Percentiles rank a stretch among this genome's conserved stretches.
Conservation (phyloP, 1,140 invertebrate genomes). For the Drosophila novamexicana region DNA sequence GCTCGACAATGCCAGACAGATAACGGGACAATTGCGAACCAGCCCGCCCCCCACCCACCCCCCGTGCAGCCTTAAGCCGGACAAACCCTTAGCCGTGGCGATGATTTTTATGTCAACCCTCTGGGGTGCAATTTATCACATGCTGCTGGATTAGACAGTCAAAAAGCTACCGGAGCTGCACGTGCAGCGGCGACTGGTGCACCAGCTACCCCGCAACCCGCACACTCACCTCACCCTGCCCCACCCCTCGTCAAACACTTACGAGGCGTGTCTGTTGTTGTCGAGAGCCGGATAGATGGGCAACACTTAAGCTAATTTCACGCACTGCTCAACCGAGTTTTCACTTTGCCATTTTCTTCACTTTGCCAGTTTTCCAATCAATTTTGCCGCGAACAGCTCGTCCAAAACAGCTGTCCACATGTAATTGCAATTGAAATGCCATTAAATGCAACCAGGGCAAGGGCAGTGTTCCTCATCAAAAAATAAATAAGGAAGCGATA, state of each 20-base stretch:
- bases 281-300: neutral
- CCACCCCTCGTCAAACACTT: neutral
- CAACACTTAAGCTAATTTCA: conserved; percentile 80
- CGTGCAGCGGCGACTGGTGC: conserved; percentile 47
- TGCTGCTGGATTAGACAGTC: conserved; percentile 79
- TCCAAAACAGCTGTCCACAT: conserved; percentile 61
- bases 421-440: conserved; percentile 62
- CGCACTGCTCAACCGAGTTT: conserved; percentile 47
- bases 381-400: conserved; percentile 22
- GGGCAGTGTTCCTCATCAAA: neutral
- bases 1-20: neutral
- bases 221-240: neutral
- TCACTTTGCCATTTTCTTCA: neutral
- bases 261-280: neutral
- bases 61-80: neutral
- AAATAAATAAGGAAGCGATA: neutral
- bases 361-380: conserved; percentile 43
- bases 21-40: neutral
- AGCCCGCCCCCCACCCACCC: neutral
- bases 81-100: conserved; percentile 25
- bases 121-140: conserved; percentile 84
- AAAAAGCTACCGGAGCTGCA: conserved; percentile 73
- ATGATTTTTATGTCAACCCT: conserved; percentile 83
- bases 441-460: conserved; percentile 37
- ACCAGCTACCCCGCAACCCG: neutral